phyloP scores from a whole-genome alignment of 1,140 invertebrate species.

The Drosophila repletoides region DNA sequence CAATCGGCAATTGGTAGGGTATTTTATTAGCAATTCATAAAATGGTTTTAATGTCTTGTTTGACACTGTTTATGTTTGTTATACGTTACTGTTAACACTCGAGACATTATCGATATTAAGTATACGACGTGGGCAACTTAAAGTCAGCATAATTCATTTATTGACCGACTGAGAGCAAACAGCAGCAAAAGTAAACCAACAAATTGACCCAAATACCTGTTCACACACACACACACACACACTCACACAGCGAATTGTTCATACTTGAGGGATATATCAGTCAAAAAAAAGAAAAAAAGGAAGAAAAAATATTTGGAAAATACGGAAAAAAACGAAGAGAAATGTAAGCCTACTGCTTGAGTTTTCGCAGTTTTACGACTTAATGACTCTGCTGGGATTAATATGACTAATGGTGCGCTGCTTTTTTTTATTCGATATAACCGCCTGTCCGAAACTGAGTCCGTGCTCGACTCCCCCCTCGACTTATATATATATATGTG shows the following conservation, averaged over 20 bases:
- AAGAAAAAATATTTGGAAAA: slow-evolving; percentile 29
- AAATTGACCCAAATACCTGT: slow-evolving; percentile 48
- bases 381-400: slow-evolving; percentile 81
- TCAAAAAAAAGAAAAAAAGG: slow-evolving; percentile 35
- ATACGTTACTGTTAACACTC: too few species aligned
- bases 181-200: slow-evolving; percentile 1
- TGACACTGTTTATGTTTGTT: too few species aligned
- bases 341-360: slow-evolving; percentile 14
- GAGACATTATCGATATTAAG: slow-evolving; percentile 26
- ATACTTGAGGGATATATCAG: slow-evolving; percentile 27
- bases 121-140: slow-evolving; percentile 34
- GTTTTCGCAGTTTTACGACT: slow-evolving; percentile 73
- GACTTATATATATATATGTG: neutral
- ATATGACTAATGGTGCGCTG: slow-evolving; percentile 76
- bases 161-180: slow-evolving; percentile 42
- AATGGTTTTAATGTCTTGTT: too few species aligned
- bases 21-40: too few species aligned
- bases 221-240: neutral
- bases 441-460: slow-evolving; percentile 6
- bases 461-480: neutral
- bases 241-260: neutral
- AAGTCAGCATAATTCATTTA: slow-evolving; percentile 45
- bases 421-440: slow-evolving; percentile 66
- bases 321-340: neutral
- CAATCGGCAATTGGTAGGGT: too few species aligned